Evolutionary conservation across 53 echinoderm and acorn worm species (phyloP).

Genomic region (Hippasteria phrygiana): DNA sequence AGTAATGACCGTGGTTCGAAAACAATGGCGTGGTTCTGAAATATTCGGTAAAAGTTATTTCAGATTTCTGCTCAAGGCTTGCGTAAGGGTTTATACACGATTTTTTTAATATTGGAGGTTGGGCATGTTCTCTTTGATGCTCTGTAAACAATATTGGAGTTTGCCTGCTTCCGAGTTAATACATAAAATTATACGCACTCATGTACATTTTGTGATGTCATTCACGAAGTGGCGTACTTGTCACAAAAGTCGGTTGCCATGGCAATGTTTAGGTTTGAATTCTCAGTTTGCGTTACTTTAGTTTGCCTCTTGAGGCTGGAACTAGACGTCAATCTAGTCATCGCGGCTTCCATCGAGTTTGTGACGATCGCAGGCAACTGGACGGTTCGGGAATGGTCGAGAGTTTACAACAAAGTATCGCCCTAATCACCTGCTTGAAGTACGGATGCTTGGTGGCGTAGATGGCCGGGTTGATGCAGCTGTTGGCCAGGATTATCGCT

Average conservation of each 20-base stretch:
- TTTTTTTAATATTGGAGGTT: no score
- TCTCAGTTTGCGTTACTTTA: background rate
- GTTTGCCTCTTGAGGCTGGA: constrained; percentile 24
- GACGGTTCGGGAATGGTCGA: constrained; percentile 86
- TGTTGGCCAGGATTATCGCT: constrained; percentile 86
- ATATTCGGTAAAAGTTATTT: no score
- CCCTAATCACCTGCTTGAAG: constrained; percentile 87
- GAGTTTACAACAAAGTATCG: constrained; percentile 79
- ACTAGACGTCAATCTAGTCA: constrained; percentile 31
- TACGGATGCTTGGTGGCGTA: constrained; percentile 93
- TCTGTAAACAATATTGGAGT: no score
- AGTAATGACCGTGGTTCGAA: no score
- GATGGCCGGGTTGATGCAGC: constrained; percentile 89
- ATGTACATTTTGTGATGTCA: no score
- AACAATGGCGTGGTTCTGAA: no score
- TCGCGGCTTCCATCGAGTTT: constrained; percentile 58
- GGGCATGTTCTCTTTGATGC: no score
- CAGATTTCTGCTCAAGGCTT: no score
- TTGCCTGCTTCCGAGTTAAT: no score
- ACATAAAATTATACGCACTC: no score
- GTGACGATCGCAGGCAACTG: constrained; percentile 79
- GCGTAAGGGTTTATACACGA: no score
- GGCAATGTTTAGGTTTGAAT: background rate
- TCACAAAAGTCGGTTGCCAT: background rate
- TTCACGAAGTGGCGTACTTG: no score